Percentiles rank a stretch among this genome's conserved stretches.
These are phyloP conservation scores for Cephus nigrinus DNA, from an alignment of 2,888 invertebrate genomes.

Conservation along the genomic window DNA sequence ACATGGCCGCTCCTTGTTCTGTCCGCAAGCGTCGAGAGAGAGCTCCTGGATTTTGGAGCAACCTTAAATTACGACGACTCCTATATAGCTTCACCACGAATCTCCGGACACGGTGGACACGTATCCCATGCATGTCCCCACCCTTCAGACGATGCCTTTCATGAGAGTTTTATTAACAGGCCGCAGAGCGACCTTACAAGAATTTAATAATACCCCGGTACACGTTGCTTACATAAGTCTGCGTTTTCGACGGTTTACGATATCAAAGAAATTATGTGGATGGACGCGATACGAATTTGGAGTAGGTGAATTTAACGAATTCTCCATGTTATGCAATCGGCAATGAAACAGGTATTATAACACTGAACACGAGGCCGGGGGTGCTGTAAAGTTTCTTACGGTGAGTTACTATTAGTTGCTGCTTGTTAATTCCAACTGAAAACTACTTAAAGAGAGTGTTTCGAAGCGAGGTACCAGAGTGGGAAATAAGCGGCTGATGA, in stretches of 20 bases:
- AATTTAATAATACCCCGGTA: not conserved
- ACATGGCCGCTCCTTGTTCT: constrained; percentile 16
- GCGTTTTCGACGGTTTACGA: not conserved
- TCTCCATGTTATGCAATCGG: not conserved
- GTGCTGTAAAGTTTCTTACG: not conserved
- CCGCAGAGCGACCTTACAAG: not conserved
- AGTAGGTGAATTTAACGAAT: not conserved
- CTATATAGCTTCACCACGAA: not conserved
- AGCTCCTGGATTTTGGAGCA: not conserved
- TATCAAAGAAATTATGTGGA: not conserved
- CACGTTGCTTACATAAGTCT: not conserved
- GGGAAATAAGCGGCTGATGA: constrained; percentile 1
- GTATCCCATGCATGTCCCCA: not conserved
- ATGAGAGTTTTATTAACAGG: not conserved
- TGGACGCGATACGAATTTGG: not conserved
- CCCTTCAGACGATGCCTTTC: not conserved
- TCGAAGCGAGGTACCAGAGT: not conserved
- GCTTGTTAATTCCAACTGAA: constrained; percentile 3
- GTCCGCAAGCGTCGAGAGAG: not conserved
- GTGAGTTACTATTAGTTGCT: not conserved
- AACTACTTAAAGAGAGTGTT: constrained; percentile 1
- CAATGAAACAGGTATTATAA: not conserved
- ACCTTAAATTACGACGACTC: not conserved
- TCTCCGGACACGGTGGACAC: not conserved
- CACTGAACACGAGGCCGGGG: not conserved